Evolutionary conservation across 2,888 invertebrate species (phyloP).

Genomic region (Drosophila pseudotalamancana): DNA sequence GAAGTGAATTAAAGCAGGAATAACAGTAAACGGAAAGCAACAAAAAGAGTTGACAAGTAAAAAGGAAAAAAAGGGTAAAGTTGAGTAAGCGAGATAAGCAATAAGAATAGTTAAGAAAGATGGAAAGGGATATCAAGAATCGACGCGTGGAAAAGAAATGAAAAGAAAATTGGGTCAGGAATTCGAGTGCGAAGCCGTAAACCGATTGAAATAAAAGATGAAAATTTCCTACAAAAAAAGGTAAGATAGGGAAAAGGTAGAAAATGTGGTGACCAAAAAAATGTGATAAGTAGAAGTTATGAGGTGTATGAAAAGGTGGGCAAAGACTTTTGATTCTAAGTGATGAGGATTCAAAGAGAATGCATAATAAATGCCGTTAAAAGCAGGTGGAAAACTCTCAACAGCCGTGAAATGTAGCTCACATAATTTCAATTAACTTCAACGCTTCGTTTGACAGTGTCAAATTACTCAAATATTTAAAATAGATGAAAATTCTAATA

Average conservation of each 20-base stretch:
- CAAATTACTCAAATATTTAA: slow-evolving; percentile 17
- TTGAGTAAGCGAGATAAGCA: not conserved
- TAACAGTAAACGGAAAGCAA: not conserved
- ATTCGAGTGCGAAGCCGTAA: slow-evolving; percentile 18
- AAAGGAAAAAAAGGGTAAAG: not conserved
- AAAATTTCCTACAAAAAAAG: slow-evolving; percentile 10
- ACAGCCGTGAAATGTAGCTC: slow-evolving; percentile 9
- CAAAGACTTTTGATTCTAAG: slow-evolving; percentile 5
- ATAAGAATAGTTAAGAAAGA: slow-evolving; percentile 4
- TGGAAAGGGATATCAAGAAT: not conserved
- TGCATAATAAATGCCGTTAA: slow-evolving; percentile 9
- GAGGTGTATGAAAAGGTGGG: not conserved
- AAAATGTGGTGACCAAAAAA: slow-evolving; percentile 11
- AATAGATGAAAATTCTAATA: slow-evolving; percentile 3
- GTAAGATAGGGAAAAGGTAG: slow-evolving; percentile 15
- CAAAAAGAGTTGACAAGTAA: not conserved
- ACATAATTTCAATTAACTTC: slow-evolving; percentile 39
- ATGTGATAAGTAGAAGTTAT: not conserved
- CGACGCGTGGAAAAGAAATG: not conserved
- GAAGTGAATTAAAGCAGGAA: not conserved
- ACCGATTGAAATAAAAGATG: slow-evolving; percentile 23
- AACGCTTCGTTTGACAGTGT: slow-evolving; percentile 3
- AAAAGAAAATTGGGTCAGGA: slow-evolving; percentile 3
- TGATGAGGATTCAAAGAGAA: slow-evolving; percentile 9
- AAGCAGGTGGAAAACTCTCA: not conserved